Base-by-base conservation (phyloP, 2,888 invertebrate genomes). In the Volucella inanis region DNA sequence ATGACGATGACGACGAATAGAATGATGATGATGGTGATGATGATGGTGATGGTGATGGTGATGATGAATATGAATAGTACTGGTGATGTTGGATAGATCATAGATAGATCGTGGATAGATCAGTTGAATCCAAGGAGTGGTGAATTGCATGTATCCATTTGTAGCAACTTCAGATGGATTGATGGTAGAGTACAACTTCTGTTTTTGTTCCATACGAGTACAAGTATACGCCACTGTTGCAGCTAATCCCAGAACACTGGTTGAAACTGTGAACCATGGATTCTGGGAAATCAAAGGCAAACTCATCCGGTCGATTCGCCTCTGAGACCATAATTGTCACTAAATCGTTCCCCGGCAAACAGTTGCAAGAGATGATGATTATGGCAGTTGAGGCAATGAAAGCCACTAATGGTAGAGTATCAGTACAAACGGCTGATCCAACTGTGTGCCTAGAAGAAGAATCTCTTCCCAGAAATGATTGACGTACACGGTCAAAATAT, bases 401-500 rank as follows among this genome's bases (percentile, higher is more conserved):
- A 31, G 6, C 31, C 31, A 31, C 31, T 31, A 31, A 31, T 31
- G 31, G 31, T 6, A 31, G 31, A 31, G 31, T 72, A 75, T 78
- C 78, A 62, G 72, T 64, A 74, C 74, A 61, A 14, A 11, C 15
- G 22, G 50, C 43, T 9, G 11, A 43, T 43, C 75, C 80, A 65
- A 72, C 65, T 65, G 72, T 74, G 64, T 50, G 11, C 39, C 74
- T 64, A n/a, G 50, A 22, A 61, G 80, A 71, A 79, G 62, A 67
- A 67, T 76, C 50, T 61, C 84, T 85, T 85, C 80, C 72, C 76
- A 80, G 80, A 85, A 85, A 81, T 81, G 85, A 85, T 62, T 85
- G 85, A 85, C 76, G 72, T 85, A 85, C 85, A 85, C 85, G 85
- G 85, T 76, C 85, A 71, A 68, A 81, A 85, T 81, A 85, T 85